Evolutionary conservation across 2,888 invertebrate genomes (phyloP).

Genomic region (Falcaria lacertinaria): DNA sequence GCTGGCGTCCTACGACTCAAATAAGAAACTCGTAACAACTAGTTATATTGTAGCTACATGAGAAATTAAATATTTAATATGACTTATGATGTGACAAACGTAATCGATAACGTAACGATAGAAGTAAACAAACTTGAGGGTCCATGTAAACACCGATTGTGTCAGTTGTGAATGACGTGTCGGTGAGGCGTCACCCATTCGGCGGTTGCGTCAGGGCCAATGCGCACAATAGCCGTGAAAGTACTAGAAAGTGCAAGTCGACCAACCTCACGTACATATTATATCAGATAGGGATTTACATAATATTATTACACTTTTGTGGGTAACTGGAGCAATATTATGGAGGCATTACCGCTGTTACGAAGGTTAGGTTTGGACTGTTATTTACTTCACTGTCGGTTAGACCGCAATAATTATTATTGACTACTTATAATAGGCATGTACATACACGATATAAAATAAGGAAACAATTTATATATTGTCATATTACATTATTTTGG

Average conservation of each 20-base stretch:
- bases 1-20: no score
- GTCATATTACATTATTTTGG: no score
- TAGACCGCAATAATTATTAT: no score
- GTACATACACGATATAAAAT: no score
- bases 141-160: neutral
- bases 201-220: slow-evolving; percentile 53
- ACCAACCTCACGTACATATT: slow-evolving; percentile 69
- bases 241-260: slow-evolving; percentile 75
- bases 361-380: slow-evolving; percentile 20
- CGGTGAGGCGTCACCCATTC: slow-evolving; percentile 31
- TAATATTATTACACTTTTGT: slow-evolving; percentile 67
- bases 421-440: no score
- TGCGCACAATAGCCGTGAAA: slow-evolving; percentile 71
- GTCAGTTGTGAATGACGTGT: neutral
- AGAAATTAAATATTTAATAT: no score
- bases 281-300: slow-evolving; percentile 72
- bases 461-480: no score
- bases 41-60: no score
- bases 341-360: slow-evolving; percentile 31
- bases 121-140: neutral
- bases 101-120: neutral
- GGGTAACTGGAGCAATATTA: slow-evolving; percentile 68
- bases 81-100: neutral
- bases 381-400: no score
- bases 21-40: no score